Conservation (phyloP, 2,797 vertebrate genomes). For the Epinephelus awoara region DNA sequence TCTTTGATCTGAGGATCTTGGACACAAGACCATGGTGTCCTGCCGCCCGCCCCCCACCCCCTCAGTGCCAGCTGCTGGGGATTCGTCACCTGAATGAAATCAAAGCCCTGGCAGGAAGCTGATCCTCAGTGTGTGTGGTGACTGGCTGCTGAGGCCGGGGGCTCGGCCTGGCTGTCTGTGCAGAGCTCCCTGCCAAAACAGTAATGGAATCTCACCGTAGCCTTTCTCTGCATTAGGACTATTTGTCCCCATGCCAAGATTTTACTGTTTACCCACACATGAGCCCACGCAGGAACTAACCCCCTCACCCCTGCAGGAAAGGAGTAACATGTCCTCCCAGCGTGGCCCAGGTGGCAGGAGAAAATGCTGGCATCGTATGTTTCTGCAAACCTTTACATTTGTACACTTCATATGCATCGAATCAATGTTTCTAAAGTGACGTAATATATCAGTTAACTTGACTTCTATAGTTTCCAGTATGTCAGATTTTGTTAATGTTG, state of each 20-base stretch:
- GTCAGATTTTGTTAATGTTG: too few relatives aligned
- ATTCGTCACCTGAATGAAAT: constrained; percentile 70
- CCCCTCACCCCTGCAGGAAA: constrained; percentile 9
- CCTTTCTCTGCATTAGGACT: constrained; percentile 49
- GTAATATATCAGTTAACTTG: too few relatives aligned
- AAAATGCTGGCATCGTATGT: too few relatives aligned
- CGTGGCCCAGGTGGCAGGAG: background rate
- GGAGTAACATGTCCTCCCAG: constrained; percentile 14
- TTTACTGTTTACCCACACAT: constrained; percentile 57
- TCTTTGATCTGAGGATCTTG: background rate
- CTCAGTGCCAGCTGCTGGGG: constrained; percentile 49
- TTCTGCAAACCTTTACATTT: too few relatives aligned
- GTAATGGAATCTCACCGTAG: constrained; percentile 66
- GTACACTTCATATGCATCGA: too few relatives aligned
- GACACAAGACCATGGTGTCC: constrained; percentile 3
- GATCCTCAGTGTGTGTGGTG: constrained; percentile 54
- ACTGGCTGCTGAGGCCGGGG: constrained; percentile 35
- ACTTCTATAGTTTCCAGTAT: too few relatives aligned
- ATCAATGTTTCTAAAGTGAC: too few relatives aligned
- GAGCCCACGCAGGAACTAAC: constrained; percentile 30
- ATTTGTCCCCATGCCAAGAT: constrained; percentile 54
- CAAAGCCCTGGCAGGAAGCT: constrained; percentile 63
- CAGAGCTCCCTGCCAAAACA: constrained; percentile 55
- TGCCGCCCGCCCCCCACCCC: background rate
- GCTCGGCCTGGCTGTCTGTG: constrained; percentile 29